Conservation (phyloP, 1,140 invertebrate genomes). For the Caenorhabditis tropicalis region DNA sequence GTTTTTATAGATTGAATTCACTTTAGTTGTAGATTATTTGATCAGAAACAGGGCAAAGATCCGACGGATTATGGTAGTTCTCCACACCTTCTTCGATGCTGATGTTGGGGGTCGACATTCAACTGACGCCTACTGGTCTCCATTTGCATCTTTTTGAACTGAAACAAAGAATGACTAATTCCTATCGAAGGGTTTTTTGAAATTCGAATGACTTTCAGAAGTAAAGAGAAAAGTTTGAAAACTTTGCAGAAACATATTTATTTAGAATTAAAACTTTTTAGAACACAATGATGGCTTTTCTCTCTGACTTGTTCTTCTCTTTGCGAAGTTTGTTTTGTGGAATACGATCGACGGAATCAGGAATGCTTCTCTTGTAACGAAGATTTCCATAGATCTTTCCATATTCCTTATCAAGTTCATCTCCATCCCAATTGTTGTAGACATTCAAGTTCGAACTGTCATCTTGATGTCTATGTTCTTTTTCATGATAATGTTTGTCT, state of each 20-base stretch:
- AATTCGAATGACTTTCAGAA: too few species aligned
- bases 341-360: background rate
- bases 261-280: background rate
- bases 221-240: too few species aligned
- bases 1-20: slow-evolving; percentile 7
- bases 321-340: background rate
- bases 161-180: background rate
- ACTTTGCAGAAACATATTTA: too few species aligned
- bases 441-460: background rate
- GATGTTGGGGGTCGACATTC: background rate
- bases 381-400: background rate
- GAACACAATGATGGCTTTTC: background rate
- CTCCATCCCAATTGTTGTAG: background rate
- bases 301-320: background rate
- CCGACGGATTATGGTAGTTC: slow-evolving; percentile 11
- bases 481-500: slow-evolving; percentile 4
- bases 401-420: background rate
- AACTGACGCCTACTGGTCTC: slow-evolving; percentile 17
- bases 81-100: background rate
- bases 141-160: slow-evolving; percentile 4
- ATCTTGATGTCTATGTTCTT: background rate
- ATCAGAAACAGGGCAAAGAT: background rate
- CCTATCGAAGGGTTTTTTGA: background rate
- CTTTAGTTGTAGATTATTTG: slow-evolving; percentile 27
- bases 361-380: background rate